A percentile compares a stretch with the other conserved stretches of the same genome.
These are phyloP conservation scores for Nerophis ophidion DNA, from an alignment of 2,113 vertebrate species.

Conservation along the genomic window DNA sequence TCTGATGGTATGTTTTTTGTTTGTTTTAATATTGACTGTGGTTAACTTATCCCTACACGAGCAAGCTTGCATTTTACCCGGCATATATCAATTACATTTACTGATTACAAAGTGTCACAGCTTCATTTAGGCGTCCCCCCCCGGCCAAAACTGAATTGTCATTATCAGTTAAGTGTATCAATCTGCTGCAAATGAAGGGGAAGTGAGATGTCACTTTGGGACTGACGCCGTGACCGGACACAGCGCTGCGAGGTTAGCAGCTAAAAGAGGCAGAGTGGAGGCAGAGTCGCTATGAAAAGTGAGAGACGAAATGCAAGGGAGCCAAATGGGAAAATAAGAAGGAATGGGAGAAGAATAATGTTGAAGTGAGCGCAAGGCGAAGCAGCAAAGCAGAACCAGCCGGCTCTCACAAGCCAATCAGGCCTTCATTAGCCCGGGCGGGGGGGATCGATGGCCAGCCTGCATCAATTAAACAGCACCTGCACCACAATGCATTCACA, in stretches of 20 bases:
- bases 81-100: slow-evolving; percentile 20
- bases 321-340: slow-evolving; percentile 32
- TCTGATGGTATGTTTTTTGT: too few species aligned
- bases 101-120: slow-evolving; percentile 22
- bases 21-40: too few species aligned
- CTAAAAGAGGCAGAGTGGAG: slow-evolving; percentile 1
- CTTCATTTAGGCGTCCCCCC: slow-evolving; percentile 23
- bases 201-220: slow-evolving; percentile 39
- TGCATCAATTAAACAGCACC: slow-evolving; percentile 78
- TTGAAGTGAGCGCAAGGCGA: slow-evolving; percentile 66
- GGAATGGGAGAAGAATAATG: slow-evolving; percentile 59
- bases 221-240: slow-evolving; percentile 30
- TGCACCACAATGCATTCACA: slow-evolving; percentile 47
- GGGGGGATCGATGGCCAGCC: slow-evolving; percentile 78
- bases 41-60: too few species aligned
- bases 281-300: slow-evolving; percentile 35
- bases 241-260: not conserved
- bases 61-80: not conserved
- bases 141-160: slow-evolving; percentile 25
- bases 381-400: slow-evolving; percentile 80
- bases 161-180: slow-evolving; percentile 37
- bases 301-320: slow-evolving; percentile 32
- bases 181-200: slow-evolving; percentile 40
- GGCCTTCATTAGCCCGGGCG: slow-evolving; percentile 79
- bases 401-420: slow-evolving; percentile 83